Evolutionary conservation across 2,888 invertebrate genomes (phyloP), one percentile per base, ranked within the genome.

Genomic region (Ennomos fuscantarius): DNA sequence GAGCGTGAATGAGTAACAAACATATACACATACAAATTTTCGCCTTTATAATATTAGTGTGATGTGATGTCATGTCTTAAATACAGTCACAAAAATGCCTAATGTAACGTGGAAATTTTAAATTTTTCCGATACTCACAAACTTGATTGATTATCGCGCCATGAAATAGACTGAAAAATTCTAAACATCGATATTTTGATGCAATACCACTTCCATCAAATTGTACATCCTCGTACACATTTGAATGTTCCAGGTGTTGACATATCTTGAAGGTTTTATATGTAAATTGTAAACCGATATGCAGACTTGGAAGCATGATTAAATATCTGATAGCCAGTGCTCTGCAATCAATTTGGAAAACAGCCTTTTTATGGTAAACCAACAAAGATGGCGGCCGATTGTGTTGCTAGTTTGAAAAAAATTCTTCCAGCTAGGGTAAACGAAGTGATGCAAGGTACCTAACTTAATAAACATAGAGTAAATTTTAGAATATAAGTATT

Each of bases 351-450:
- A 50, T 56, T 56, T 39, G 10, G 12, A 13, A 11, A 50, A 46
- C 32, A 32, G 46, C 11, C 24, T 56, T 56, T 55, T 55, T 34
- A 49, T 55, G 55, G 13, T 49, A 49, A 55, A 31, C 10, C 31
- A 40, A 35, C 24, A 42, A 55, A 8, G 11, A 45, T 49, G 41
- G 45, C n/a, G 34, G 40, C 15, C 2, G 10, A 33, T 24, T 8
- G 43, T 48, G 48, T 48, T 55, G 55, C 48, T 36, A 10, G 34
- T 31, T 46, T 5, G 9, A 9, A 33, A 6, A 37, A 9, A 10
- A 34, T 49, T 8, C 49, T 9, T 11, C 9, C 10, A 35, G 9
- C 3, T n/a, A n/a, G n/a, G n/a, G n/a, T n/a, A n/a, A n/a, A n/a
- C n/a, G n/a, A n/a, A n/a, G n/a, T n/a, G n/a, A n/a, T n/a, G n/a